Conservation (phyloP, 2,888 invertebrate genomes). For the Lochmaea capreae region DNA sequence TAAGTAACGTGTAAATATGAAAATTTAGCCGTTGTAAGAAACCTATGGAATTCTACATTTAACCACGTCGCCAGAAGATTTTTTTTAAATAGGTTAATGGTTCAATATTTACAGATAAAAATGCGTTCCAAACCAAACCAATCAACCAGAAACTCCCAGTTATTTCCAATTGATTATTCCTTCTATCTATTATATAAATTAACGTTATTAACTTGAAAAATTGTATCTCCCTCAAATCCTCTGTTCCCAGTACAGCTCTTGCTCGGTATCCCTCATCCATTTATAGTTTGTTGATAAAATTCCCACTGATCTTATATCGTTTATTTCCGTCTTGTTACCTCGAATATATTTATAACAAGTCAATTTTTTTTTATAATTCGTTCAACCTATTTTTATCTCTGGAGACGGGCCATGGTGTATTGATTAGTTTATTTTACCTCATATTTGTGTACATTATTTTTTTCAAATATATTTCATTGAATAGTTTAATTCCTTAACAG, state of each 20-base stretch:
- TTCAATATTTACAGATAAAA: neutral
- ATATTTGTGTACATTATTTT: constrained; percentile 35
- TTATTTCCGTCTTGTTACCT: no score
- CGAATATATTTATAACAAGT: no score
- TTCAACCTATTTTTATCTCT: neutral
- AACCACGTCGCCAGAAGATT: constrained; percentile 23
- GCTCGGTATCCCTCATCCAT: no score
- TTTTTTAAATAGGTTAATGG: neutral
- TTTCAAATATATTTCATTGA: constrained; percentile 32
- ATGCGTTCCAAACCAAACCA: neutral
- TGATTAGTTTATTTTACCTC: constrained; percentile 39
- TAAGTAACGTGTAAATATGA: constrained; percentile 40
- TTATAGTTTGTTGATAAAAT: no score
- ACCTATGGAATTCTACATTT: constrained; percentile 25
- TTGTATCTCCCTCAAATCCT: no score
- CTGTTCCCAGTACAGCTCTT: no score
- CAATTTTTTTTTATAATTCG: neutral
- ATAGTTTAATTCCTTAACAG: constrained; percentile 39
- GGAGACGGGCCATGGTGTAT: neutral
- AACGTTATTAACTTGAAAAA: no score
- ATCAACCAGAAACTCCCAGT: no score
- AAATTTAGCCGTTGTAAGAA: constrained; percentile 41
- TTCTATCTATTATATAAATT: no score
- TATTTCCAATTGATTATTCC: no score
- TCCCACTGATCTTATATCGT: no score